Base-by-base conservation (phyloP, 53 echinoderm and acorn worm genomes). In the Temnopleurus reevesii region DNA sequence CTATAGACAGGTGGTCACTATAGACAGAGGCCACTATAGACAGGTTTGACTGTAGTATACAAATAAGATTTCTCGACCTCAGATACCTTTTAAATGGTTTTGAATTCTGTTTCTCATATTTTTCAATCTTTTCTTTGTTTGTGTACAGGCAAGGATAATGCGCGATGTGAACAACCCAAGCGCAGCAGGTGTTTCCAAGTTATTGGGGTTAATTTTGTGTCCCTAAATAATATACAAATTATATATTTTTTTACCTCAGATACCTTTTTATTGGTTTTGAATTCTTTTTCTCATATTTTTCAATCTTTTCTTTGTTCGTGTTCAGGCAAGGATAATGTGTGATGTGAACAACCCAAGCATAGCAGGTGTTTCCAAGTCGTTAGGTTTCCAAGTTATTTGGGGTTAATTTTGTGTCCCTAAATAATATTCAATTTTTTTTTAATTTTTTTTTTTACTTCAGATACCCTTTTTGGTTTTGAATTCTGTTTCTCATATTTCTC, bases 311-410 rank as follows among this genome's bases (percentile, higher is more conserved):
- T 81, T 0, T 81, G 60, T 51, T 53, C 19, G 26, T 47, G 2
- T 30, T 18, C 90, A 98, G 99, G 81, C 94, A 2, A 89, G 93
- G 13, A 80, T 98, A 15, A 98, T 98, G 99, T 54, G 93, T 66
- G 95, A 98, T 46, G 64, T 90, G 90, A 89, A 89, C 49, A 71
- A 59, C 13, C 91, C 92, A 2, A 93, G 80, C 49, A 44, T 91
- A 0, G 55, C 86, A 15, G 91, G 91, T 10, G 86, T 65, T 23
- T 88, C 94, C 35, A 96, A 93, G 45, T 92, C 95, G 8, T 65
- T 95, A 34, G 99, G 99, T 13, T 98, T 90, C 90, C n/a, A n/a
- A 96, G 92, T 0, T 96, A 96, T 61, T 93, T 94, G 1, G 91
- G 91, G 81, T 95, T 96, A n/a, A n/a, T n/a, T n/a, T n/a, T n/a